Base-by-base conservation (phyloP, 2,888 invertebrate species). In the Synanthedon formicaeformis region DNA sequence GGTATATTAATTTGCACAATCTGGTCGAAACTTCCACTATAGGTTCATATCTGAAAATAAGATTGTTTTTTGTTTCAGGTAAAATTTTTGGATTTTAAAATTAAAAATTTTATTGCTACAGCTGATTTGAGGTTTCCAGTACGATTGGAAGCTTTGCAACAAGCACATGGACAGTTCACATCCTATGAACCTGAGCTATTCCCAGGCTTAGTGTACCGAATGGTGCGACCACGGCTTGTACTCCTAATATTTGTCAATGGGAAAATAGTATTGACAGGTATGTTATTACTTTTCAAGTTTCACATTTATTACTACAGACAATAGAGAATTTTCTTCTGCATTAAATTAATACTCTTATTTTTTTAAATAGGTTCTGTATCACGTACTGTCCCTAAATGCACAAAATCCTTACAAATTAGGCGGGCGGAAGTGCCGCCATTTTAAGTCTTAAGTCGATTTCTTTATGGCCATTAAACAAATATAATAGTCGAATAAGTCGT, bases 171-270 rank as follows among this genome's bases (percentile, higher is more conserved):
- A 27, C 94, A 92, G 78, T 95, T 92, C 70, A 91, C 91, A 57
- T 95, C 96, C 52, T 99, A 99, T 73, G 99, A 99, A 78, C 99
- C 99, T 0, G 99, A 99, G 82, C 85, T 99, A 53, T 99, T 99
- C 82, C 98, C 99, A 6, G 99, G 99, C n/a, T 89, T 99, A 40
- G 97, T 99, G 54, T 99, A 99, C 78, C 90, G 99, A 66, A 96
- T 99, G 96, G 95, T 99, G 48, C 94, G 96, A 68, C 99, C 99
- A 0, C 91, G 97, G 61, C 93, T 99, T 60, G 99, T 99, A 0
- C 84, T 99, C 58, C 88, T 99, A 11, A 98, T 99, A 77, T 99
- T 99, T 88, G 99, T 99, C 1, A 99, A 98, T 78, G 99, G 99
- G 53, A 99, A 99, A 90, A 93, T 99, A 61, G 99, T 99, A 1